Percentiles rank a stretch among this genome's conserved stretches.
These are phyloP conservation scores for Eustalomyia histrio DNA, from an alignment of 2,888 invertebrate species.

Conservation along the genomic window DNA sequence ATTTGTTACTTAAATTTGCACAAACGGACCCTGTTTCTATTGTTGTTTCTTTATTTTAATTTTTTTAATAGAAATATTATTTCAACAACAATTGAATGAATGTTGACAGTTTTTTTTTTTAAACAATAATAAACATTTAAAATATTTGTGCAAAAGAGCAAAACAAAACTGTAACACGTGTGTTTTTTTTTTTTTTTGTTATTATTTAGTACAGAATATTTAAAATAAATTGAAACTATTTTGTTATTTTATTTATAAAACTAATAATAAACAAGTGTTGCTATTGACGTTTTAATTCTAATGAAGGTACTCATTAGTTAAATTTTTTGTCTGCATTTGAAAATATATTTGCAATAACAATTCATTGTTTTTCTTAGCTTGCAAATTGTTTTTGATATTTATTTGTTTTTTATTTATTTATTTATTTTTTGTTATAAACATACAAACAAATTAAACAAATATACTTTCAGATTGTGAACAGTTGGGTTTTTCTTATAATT, in stretches of 20 bases:
- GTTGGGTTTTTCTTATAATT: not conserved
- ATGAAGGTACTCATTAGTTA: slow-evolving; percentile 4
- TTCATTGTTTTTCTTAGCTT: not conserved
- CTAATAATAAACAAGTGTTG: not conserved
- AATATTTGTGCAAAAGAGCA: not conserved
- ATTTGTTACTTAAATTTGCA: too few relatives aligned
- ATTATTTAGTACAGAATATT: not conserved
- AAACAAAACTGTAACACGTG: not conserved
- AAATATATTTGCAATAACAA: not conserved
- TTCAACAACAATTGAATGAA: not conserved
- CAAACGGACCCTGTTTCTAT: too few relatives aligned
- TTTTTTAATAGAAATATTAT: not conserved
- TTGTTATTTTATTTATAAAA: not conserved
- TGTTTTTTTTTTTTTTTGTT: not conserved
- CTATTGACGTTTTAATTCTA: not conserved
- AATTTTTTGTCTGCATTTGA: not conserved
- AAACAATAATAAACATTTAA: not conserved
- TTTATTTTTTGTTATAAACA: slow-evolving; percentile 2
- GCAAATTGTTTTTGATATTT: not conserved
- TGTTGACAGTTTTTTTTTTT: not conserved
- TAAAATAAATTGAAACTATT: not conserved
- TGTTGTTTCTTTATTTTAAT: not conserved
- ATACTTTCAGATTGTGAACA: not conserved
- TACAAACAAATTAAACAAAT: slow-evolving; percentile 1
- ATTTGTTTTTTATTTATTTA: not conserved